Conservation (phyloP, 2,113 vertebrate species). For the Pollimyrus isidori region DNA sequence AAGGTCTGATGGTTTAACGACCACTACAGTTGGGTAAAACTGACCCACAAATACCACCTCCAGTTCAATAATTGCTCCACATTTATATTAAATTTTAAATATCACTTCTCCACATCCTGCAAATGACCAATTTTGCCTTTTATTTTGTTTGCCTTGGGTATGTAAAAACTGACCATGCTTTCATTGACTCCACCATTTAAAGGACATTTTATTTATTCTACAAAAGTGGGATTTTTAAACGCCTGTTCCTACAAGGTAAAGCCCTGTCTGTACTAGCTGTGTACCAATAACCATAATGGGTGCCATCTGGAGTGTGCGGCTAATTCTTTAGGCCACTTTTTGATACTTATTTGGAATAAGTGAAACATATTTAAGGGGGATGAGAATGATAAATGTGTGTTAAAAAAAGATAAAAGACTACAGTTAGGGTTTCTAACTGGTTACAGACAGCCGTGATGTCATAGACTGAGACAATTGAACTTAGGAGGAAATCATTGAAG, state of each 20-base stretch:
- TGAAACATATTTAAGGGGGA: slow-evolving; percentile 40
- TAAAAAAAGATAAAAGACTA: background rate
- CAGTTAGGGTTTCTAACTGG: background rate
- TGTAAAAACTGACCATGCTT: background rate
- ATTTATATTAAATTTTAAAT: background rate
- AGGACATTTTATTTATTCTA: background rate
- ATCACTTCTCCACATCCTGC: background rate
- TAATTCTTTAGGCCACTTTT: slow-evolving; percentile 42
- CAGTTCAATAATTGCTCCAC: background rate
- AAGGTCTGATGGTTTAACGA: background rate
- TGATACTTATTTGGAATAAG: slow-evolving; percentile 36
- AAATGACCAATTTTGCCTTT: background rate
- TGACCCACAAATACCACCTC: background rate
- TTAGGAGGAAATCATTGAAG: background rate
- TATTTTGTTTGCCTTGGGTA: background rate
- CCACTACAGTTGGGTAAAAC: background rate
- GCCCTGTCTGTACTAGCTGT: slow-evolving; percentile 40
- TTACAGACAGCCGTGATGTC: background rate
- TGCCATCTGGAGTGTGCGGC: slow-evolving; percentile 42
- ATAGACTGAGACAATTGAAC: background rate
- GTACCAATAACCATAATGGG: slow-evolving; percentile 55
- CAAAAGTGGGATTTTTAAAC: background rate
- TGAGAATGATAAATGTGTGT: slow-evolving; percentile 29
- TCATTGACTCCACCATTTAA: background rate
- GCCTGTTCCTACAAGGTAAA: slow-evolving; percentile 13